Conservation (phyloP, 2,113 vertebrate species). For the Stigmatopora argus region DNA sequence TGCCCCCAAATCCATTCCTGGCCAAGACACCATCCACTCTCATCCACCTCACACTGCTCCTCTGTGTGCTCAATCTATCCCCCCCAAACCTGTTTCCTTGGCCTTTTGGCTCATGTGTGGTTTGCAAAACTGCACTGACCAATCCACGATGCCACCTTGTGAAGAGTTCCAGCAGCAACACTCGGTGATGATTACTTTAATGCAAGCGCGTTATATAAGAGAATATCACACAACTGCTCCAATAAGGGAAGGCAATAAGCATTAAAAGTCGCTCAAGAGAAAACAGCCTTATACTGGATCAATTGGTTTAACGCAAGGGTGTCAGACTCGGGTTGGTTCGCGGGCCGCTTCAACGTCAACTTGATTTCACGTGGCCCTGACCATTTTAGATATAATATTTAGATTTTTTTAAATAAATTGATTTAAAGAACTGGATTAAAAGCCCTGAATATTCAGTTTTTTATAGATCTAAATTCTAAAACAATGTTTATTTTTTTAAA, state of each 20-base stretch:
- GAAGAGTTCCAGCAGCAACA: constrained; percentile 11
- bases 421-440: too few species aligned
- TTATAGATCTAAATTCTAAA: too few species aligned
- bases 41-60: constrained; percentile 51
- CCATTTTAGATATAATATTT: too few species aligned
- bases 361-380: too few species aligned
- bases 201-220: background rate
- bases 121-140: constrained; percentile 22
- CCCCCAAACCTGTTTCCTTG: constrained; percentile 23
- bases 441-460: too few species aligned
- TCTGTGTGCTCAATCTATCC: constrained; percentile 46
- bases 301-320: too few species aligned
- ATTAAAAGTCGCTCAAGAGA: background rate
- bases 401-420: too few species aligned
- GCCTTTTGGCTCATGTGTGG: constrained; percentile 24
- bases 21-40: constrained; percentile 55
- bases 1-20: constrained; percentile 20
- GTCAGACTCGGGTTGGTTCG: too few species aligned
- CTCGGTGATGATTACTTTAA: constrained; percentile 3
- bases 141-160: constrained; percentile 23
- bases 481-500: too few species aligned
- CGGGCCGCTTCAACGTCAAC: too few species aligned
- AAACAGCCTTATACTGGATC: background rate
- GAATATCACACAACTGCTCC: background rate
- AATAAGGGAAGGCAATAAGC: background rate